Base-by-base conservation (phyloP, 2,797 vertebrate species). In the Anguilla marmorata region DNA sequence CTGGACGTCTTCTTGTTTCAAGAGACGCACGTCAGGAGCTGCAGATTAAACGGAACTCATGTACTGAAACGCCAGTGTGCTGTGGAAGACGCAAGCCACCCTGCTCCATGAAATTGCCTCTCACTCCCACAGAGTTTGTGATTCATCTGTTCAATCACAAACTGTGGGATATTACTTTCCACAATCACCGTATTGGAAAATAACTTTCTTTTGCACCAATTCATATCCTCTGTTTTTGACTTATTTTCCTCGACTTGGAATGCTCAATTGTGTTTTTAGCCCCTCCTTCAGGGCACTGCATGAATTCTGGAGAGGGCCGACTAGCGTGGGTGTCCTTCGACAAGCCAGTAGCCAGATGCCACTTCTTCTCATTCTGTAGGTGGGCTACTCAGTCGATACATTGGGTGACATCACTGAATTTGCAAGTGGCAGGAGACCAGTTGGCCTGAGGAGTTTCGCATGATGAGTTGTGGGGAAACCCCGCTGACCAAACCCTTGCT, bases 91-190 rank as follows among this genome's bases (percentile, higher is more conserved):
- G 21, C 74, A 79, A 41, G 33, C 16, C 33, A 79, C 74, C 33
- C 37, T 45, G 33, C 74, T 79, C 33, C 37, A 45, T 79, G 74
- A 79, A 79, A 79, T 79, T 79, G 74, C 30, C 74, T 79, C 33
- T 21, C 14, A 21, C 14, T 45, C 33, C 37, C 33, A 79, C 37
- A 79, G 74, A 19, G 74, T 79, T 45, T 45, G 74, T 79, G 74
- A 79, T 79, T 79, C 74, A 79, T 79, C 33, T 79, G 33, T 41
- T 19, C 74, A 41, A 41, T 79, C 72, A 14, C 9, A 37, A 76
- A 76, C 72, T 37, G 72, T 79, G 74, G 33, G 74, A 45, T 79
- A 37, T 41, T 79, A 41, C 74, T 79, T 45, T 79, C 33, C 33
- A 21, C 74, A 79, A 45, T 79, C 74, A 74, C 30, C 72, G 33